Base-by-base conservation (phyloP, 2,113 vertebrate species). In the Perca schrenkii region DNA sequence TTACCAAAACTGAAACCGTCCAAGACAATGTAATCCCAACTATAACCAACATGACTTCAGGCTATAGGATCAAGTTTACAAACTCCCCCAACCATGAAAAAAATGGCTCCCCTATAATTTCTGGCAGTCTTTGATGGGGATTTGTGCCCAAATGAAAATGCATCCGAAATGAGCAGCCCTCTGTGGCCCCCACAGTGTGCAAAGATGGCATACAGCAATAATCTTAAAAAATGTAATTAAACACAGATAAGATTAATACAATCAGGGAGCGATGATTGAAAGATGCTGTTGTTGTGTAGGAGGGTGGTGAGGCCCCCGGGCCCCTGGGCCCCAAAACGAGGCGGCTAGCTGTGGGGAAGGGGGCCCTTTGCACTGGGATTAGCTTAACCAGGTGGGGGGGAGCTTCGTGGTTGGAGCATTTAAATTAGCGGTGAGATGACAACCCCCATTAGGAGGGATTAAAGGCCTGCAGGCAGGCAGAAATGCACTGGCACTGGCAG, bases 401-500 rank as follows among this genome's bases (percentile, higher is more conserved):
- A 90, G 92, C 91, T 88, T 88, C 87, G 89, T 93, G 93, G 94
- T 94, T 94, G 90, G 90, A 95, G 95, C 94, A 92, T 95, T 96
- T 95, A 96, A 96, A 95, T 96, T 96, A 95, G 93, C 92, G 80
- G 90, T 85, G 93, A 94, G 94, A 95, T 95, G 95, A 95, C 94
- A 95, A 95, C 94, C 94, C 94, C 95, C 95, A 96, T 96, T 95
- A 96, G 93, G 93, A 94, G 92, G 95, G 95, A 96, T 96, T 95
- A 95, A 94, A 93, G 92, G 94, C 93, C 91, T 92, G 94, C 94
- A 94, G 95, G 93, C 93, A 93, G 91, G 87, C 90, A 92, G 92
- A 93, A 90, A 91, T 70, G 90, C 88, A 87, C 91, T 91, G 93
- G 94, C 91, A 93, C 91, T 93, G 94, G 94, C 93, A 94, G 94